Base-by-base conservation (phyloP, 2,113 vertebrate genomes). In the Sphaerodactylus townsendi region DNA sequence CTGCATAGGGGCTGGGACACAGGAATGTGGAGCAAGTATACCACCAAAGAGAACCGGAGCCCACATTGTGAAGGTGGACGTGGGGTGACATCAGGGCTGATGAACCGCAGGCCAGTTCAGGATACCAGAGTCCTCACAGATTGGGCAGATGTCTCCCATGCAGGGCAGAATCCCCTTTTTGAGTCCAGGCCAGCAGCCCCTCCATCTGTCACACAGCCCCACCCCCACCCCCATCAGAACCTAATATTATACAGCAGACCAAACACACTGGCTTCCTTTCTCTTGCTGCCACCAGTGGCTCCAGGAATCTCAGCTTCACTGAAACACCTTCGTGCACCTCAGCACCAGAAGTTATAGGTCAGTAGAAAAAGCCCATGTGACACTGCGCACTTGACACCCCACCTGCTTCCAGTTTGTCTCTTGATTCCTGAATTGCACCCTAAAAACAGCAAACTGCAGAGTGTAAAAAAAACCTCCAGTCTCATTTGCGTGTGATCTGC, bases 51-150 rank as follows among this genome's bases (percentile, higher is more conserved):
- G n/a, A 87, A 39, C 44, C 71, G 39, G 17, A 76, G 77, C 0
- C 0, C 23, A 71, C 0, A 0, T 35, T 17, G 14, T 44, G 41
- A 1, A 17, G 28, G 0, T 0, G 0, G 17, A n/a, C 79, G 59
- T 0, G 23, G 23, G 48, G 1, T 23, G 17, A 21, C 83, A 33
- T 21, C 10, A 2, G 41, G 13, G 1, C 3, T 1, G 46, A 70
- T 71, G 9, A 75, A 4, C n/a, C 71, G 33, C 3, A 15, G 28
- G 30, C 1, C 0, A 77, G 53, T 23, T 0, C 0, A 10, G 13
- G 44, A 64, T 48, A 39, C 3, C 15, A 7, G 19, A 8, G 8
- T 75, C 23, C 33, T 37, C 25, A 23, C 28, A 35, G 3, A n/a
- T 30, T 5, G 59, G 35, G 68, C 30, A 10, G 35, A 5, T 48